Evolutionary conservation across 2,113 vertebrate species (phyloP).

Genomic region (Vulpes ferrilata): DNA sequence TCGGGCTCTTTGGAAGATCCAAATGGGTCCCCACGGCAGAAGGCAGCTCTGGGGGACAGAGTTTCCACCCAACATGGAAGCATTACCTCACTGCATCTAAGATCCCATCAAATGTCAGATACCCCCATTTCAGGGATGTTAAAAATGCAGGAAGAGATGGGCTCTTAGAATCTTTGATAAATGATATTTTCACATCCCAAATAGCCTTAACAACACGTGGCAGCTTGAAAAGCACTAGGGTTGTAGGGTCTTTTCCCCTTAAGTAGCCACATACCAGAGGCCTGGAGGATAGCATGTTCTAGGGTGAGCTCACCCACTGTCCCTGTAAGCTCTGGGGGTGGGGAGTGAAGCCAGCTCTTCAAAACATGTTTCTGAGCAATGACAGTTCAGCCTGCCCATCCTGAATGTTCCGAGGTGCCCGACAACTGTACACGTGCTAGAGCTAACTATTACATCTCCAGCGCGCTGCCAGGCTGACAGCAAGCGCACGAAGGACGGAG

Average conservation of each 20-base stretch:
- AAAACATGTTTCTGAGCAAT: neutral
- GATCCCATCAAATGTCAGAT: neutral
- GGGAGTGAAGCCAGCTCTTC: neutral
- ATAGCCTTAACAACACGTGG: neutral
- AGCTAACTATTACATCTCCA: neutral
- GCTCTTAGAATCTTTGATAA: neutral
- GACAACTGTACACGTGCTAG: neutral
- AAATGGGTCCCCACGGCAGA: neutral
- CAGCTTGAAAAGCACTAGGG: neutral
- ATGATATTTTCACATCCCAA: neutral
- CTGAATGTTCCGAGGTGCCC: neutral
- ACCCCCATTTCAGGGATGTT: neutral
- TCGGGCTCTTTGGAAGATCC: neutral
- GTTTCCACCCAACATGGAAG: neutral
- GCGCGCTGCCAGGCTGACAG: neutral
- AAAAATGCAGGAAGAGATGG: neutral
- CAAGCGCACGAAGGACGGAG: neutral
- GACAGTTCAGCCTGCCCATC: neutral
- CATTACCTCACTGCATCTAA: neutral
- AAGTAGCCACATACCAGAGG: neutral
- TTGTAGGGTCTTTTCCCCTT: neutral
- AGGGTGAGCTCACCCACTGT: neutral
- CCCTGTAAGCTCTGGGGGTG: neutral
- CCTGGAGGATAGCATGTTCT: neutral
- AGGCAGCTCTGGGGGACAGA: neutral